Evolutionary conservation across 2,113 vertebrate genomes (phyloP), one percentile per base, ranked within the genome.

Genomic region (Argyrosomus japonicus): DNA sequence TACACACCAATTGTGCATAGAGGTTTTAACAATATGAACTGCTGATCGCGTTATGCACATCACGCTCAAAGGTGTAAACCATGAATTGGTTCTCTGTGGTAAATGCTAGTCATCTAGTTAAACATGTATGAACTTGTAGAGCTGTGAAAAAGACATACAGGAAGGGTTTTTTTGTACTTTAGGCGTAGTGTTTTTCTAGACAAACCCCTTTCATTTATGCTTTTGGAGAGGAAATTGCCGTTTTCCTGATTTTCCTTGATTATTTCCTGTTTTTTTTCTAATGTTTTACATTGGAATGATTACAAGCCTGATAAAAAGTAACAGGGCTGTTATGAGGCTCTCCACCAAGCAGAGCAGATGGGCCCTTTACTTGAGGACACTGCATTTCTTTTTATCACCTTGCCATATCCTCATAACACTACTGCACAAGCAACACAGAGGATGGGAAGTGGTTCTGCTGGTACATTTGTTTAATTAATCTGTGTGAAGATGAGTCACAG

Each of bases 181-280:
- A 27, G 9, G 43, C 1, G 0, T 36, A 15, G 57, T 25, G 50
- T 79, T 11, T 75, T 17, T 51, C 14, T 32, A 3, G 50, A 43
- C 40, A 43, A 29, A 61, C 21, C 32, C 19, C 17, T 73, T 82
- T 18, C 43, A 75, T 77, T 64, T 29, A n/a, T 75, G 23, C 45
- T 85, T 85, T 65, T 76, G 47, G 5, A 81, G 40, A 12, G 82
- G 32, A 79, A 83, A 71, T 79, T 68, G 25, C 25, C 36, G 21
- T 51, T 36, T 84, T 88, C 76, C 77, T 83, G 80, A 77, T 81
- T 79, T 62, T 13, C 80, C 43, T 79, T 79, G 51, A 74, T 89
- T 77, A 43, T 77, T 69, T 91, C 83, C 79, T 84, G 77, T 32
- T 73, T 64, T 75, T 79, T 75, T 80, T 65, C 7, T 54, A 8